Evolutionary conservation across 2,888 invertebrate species (phyloP), one percentile per base, ranked within the genome.

Genomic region (Melieria crassipennis): DNA sequence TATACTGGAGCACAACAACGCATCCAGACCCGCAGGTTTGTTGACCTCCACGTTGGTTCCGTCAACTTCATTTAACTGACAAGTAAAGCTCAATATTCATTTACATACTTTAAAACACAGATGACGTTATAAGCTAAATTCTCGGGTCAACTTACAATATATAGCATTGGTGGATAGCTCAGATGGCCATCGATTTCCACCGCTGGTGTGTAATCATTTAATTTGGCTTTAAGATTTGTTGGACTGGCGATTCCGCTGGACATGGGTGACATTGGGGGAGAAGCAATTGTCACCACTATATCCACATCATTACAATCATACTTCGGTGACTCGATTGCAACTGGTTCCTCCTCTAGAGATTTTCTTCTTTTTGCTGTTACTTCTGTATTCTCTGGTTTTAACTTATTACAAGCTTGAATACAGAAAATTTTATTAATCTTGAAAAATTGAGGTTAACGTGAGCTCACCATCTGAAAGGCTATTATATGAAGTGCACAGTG

Each of bases 51-150:
- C 7, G 48, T 71, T 73, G 10, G 69, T 61, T 60, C 76, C 63
- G 74, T 75, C 75, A 47, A 78, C 71, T 75, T 75, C 73, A 46
- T 73, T 52, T 7, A 78, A 72, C 78, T 78, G 45, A 47, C 73
- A 71, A 6, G 4, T 45, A 62, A 62, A 55, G 1, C 30, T 45
- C 56, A 46, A 57, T 13, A 57, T 16, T 57, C 9, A 57, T 1
- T 30, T 3, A 30, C 30, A 30, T 30, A 30, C 30, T 30, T 30
- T 30, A 30, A 3, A 30, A 30, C 30, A 30, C 30, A 30, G 30
- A 30, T 30, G 30, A 30, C 30, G 30, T 2, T 30, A 30, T 30
- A 30, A 30, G 30, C 30, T 3, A 30, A 30, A 30, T 30, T 30
- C 30, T 13, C 42, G 48, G 56, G 52, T 0, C 4, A 62, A 75